Conservation (phyloP, 1,140 invertebrate species). For the Leptonema lineaticorne region DNA sequence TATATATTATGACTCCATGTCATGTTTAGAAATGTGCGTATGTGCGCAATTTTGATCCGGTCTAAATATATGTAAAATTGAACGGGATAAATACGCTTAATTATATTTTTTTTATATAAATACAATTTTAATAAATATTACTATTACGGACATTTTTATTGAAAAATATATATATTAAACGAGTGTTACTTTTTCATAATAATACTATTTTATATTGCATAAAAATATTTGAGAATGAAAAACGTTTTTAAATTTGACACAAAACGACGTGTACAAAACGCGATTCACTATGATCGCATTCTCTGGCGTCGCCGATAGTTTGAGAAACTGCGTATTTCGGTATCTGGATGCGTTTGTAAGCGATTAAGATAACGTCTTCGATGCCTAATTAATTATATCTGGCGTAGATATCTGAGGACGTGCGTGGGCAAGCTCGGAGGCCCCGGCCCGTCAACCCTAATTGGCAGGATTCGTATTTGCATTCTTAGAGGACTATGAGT, state of each 20-base stretch:
- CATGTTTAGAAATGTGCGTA: too few relatives aligned
- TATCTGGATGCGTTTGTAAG: not conserved
- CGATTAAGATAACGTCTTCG: not conserved
- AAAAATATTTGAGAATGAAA: too few relatives aligned
- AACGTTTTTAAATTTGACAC: not conserved
- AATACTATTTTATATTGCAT: too few relatives aligned
- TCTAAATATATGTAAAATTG: too few relatives aligned
- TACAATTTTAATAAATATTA: too few relatives aligned
- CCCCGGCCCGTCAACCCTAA: not conserved
- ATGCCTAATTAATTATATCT: not conserved
- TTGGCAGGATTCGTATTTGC: not conserved
- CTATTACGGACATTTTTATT: too few relatives aligned
- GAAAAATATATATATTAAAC: too few relatives aligned
- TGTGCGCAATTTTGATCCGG: too few relatives aligned
- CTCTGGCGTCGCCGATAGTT: not conserved
- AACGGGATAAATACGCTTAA: too few relatives aligned
- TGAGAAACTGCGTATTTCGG: not conserved
- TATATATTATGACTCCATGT: too few relatives aligned
- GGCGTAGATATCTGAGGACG: not conserved
- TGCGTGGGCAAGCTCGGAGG: not conserved
- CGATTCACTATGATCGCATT: not conserved
- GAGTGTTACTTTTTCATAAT: too few relatives aligned
- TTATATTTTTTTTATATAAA: too few relatives aligned
- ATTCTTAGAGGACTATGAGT: not conserved
- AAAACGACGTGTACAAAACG: not conserved